Evolutionary conservation across 2,113 vertebrate genomes (phyloP), one percentile per base, ranked within the genome.

Genomic region (Siniperca chuatsi): DNA sequence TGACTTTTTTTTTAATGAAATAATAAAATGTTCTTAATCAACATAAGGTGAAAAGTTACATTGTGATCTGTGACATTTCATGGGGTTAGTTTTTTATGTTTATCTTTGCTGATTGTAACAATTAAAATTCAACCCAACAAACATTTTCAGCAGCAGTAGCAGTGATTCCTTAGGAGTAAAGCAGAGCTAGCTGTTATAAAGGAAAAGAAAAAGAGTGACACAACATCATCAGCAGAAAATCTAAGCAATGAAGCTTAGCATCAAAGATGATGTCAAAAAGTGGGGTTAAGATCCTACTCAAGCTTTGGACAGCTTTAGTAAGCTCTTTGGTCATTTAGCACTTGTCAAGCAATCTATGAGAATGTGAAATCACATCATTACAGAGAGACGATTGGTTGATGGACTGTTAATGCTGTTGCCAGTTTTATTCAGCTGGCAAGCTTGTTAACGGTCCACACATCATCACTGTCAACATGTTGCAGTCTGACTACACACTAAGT

Each of bases 221-320:
- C 35, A 64, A 42, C 8, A 2, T n/a, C 64, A 66, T 65, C 15
- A 52, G 2, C 54, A 78, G 48, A 57, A 55, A 75, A 80, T 66
- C 68, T 5, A 65, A 66, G 52, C 29, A 46, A 37, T 69, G 70
- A 67, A 25, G 37, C 65, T 76, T 29, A 52, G 78, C 50, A 67
- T 79, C 67, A 77, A 75, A 74, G 25, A 62, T 69, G 16, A 44
- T 16, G 11, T 75, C 33, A 64, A 50, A 73, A 75, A 76, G 55
- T 48, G 57, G 65, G 65, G 68, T 87, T 58, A 69, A 42, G 66
- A 62, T 83, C 73, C 61, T 35, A 57, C 52, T 79, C 44, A 54
- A 62, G 76, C 44, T 69, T 29, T 64, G 62, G 33, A 52, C 33
- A 4, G 23, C 55, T 83, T 78, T 64, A 83, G 79, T 84, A 62